Percentiles rank a stretch among this genome's conserved stretches.
These are phyloP conservation scores for Rhysida immarginata DNA, from an alignment of 1,140 invertebrate species.

Conservation along the genomic window DNA sequence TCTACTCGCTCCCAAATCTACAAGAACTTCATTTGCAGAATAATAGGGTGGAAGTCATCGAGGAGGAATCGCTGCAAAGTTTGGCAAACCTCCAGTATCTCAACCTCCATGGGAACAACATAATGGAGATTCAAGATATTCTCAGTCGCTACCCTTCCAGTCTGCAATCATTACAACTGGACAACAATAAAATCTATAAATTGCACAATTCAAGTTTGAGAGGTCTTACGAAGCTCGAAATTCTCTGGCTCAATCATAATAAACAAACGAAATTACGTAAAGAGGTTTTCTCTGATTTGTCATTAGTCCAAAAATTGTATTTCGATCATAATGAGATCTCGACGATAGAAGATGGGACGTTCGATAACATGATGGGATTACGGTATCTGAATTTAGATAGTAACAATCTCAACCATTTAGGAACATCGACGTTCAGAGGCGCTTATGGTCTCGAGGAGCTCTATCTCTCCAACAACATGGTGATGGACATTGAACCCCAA, in stretches of 20 bases:
- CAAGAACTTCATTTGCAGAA: constrained; percentile 74
- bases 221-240: constrained; percentile 60
- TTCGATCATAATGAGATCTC: constrained; percentile 66
- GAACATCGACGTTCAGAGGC: constrained; percentile 28
- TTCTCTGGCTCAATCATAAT: constrained; percentile 74
- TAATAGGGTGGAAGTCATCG: constrained; percentile 63
- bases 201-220: constrained; percentile 61
- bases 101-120: constrained; percentile 65
- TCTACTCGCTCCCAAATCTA: constrained; percentile 58
- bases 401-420: constrained; percentile 25
- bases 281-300: constrained; percentile 54
- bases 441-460: constrained; percentile 49
- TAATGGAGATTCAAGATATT: constrained; percentile 60
- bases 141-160: constrained; percentile 47
- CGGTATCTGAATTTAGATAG: constrained; percentile 39
- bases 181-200: constrained; percentile 57
- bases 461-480: constrained; percentile 40
- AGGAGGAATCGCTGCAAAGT: constrained; percentile 63
- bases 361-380: constrained; percentile 52
- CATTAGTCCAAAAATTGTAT: constrained; percentile 57
- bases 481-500: constrained; percentile 37
- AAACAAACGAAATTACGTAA: constrained; percentile 52
- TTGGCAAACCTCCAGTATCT: constrained; percentile 70
- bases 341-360: constrained; percentile 60
- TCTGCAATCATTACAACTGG: constrained; percentile 67